Base-by-base conservation (phyloP, 2,888 invertebrate genomes). In the Scotopteryx bipunctaria region DNA sequence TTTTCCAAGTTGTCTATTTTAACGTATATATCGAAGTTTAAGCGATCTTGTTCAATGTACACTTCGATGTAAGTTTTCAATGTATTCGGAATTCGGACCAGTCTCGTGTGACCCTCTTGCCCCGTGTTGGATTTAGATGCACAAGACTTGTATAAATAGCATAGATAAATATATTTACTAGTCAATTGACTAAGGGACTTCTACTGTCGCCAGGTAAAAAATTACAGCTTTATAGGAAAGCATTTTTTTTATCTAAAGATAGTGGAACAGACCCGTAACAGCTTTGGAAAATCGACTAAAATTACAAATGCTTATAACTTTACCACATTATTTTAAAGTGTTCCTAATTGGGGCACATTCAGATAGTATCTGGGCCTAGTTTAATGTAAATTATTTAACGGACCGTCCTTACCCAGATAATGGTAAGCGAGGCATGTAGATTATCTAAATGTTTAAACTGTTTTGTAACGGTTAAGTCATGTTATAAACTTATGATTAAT, bases 381-480 rank as follows among this genome's bases (percentile, higher is more conserved):
- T 69, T 84, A 84, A 71, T 87, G 83, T 88, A 87, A 84, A 86
- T 86, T 84, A 83, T 80, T 42, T 74, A 77, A 78, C 74, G 77
- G 50, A 88, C 89, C 89, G 89, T 90, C 89, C 89, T 88, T 84
- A 86, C 86, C 87, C 86, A 81, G 83, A 78, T 81, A 65, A 78
- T 77, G 86, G 89, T 83, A 85, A 87, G 84, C 55, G 82, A 81
- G 83, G 82, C 76, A 66, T 69, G 76, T 86, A 86, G 80, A 70
- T 81, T 83, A 84, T 78, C 79, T 82, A 78, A 85, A 83, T 79
- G 80, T 84, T 86, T 87, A 83, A 78, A 86, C 81, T 88, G 85
- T 89, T 88, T 88, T 87, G 76, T 88, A 87, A 88, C 86, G 73
- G 85, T 79, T 86, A 88, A 89, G 89, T 89, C 87, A 88, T 89